Conservation (phyloP, 2,113 vertebrate genomes). For the Protomyctophum bolini region DNA sequence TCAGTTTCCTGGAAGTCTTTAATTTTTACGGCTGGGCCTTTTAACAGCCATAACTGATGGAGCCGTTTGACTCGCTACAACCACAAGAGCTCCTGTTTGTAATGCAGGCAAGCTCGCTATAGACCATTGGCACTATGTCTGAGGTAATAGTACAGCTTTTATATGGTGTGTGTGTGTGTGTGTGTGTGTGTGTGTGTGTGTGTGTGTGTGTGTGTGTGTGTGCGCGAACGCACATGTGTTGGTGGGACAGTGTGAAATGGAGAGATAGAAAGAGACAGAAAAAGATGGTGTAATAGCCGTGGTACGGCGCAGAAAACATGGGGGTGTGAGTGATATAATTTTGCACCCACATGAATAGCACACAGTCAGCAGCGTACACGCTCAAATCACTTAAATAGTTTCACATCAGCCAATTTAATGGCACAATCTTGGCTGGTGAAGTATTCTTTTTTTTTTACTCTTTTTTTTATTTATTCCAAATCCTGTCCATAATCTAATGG, state of each 20-base stretch:
- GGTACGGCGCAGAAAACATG: too few relatives aligned
- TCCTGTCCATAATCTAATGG: slow-evolving; percentile 74
- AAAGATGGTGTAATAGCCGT: too few relatives aligned
- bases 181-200: neutral
- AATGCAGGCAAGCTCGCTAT: slow-evolving; percentile 43
- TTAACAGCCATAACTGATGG: slow-evolving; percentile 74
- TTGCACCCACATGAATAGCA: slow-evolving; percentile 45
- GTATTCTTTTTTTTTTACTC: neutral
- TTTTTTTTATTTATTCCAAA: slow-evolving; percentile 74
- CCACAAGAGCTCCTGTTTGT: slow-evolving; percentile 63
- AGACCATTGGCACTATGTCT: slow-evolving; percentile 51
- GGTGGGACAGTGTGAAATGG: neutral
- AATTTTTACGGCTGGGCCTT: slow-evolving; percentile 70
- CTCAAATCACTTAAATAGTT: slow-evolving; percentile 64
- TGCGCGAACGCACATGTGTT: neutral
- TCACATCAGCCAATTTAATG: slow-evolving; percentile 70
- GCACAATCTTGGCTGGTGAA: slow-evolving; percentile 48
- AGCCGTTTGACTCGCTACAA: slow-evolving; percentile 56
- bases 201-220: slow-evolving; percentile 4
- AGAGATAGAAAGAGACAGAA: neutral
- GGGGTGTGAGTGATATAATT: slow-evolving; percentile 44
- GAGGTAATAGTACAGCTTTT: slow-evolving; percentile 46
- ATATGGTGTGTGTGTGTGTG: slow-evolving; percentile 33
- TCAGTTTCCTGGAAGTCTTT: slow-evolving; percentile 74
- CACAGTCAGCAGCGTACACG: slow-evolving; percentile 48